Percentiles rank a stretch among this genome's conserved stretches.
phyloP scores from a whole-genome alignment of 2,888 invertebrate genomes.

The Pedicia rivosa region DNA sequence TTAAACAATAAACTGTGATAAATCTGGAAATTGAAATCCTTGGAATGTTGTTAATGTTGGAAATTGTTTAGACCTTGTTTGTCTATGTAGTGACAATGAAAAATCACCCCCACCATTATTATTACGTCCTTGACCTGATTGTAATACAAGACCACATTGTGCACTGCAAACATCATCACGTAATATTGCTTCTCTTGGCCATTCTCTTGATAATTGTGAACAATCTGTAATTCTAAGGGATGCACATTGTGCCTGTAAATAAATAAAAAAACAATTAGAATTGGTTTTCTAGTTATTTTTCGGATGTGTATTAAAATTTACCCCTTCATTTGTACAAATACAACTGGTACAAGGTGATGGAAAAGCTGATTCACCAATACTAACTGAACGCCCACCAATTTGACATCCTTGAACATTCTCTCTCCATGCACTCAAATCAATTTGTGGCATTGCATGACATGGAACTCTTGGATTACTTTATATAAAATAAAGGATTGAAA shows the following conservation, averaged over 20 bases:
- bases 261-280: conserved; percentile 9
- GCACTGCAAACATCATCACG: conserved; percentile 81
- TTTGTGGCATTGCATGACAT: conserved; percentile 61
- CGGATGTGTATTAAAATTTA: conserved; percentile 34
- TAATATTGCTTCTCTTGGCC: conserved; percentile 64
- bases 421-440: conserved; percentile 72
- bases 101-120: conserved; percentile 17
- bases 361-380: conserved; percentile 68
- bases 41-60: conserved; percentile 29
- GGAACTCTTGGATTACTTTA: conserved; percentile 69
- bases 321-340: conserved; percentile 71
- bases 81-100: conserved; percentile 12
- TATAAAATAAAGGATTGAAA: conserved; percentile 6
- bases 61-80: conserved; percentile 19
- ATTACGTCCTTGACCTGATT: conserved; percentile 12
- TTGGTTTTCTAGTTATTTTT: conserved; percentile 1
- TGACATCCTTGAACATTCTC: conserved; percentile 69
- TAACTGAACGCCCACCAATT: conserved; percentile 61
- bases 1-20: conserved; percentile 46
- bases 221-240: conserved; percentile 79
- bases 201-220: conserved; percentile 63
- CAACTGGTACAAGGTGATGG: conserved; percentile 86
- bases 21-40: conserved; percentile 62
- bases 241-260: conserved; percentile 69
- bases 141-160: conserved; percentile 65